Evolutionary conservation across 2,797 vertebrate species (phyloP), one percentile per base, ranked within the genome.

Genomic region (Peromyscus melanophrys): DNA sequence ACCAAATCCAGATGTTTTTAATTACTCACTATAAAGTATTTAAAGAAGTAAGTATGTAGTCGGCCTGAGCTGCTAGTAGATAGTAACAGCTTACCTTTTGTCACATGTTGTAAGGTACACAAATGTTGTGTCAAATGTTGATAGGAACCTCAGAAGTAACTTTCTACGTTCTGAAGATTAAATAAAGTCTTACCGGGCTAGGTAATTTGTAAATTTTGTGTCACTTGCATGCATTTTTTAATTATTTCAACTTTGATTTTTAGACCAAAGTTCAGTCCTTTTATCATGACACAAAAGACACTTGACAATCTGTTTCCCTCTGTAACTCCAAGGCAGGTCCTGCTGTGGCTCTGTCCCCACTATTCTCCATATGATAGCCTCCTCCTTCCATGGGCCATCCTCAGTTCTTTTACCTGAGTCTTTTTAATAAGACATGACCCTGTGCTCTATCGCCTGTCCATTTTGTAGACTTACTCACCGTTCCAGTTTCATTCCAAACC

Each of bases 1-100:
- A 67, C 37, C 25, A 92, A 67, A 65, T 34, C 13, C 49, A 78
- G 73, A 85, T 46, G 89, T 46, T n/a, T 93, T 76, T 94, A 59
- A 59, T 43, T 52, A 63, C 49, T 89, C 49, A 29, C 43, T 34
- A 46, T 4, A 84, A 8, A 81, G 55, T 25, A 61, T 71, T 73
- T 85, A 81, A 10, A 78, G 16, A 89, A 92, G 55, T 80, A 57
- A 78, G 9, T 25, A 6, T 46, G 23, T 12, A 46, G 73, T 57
- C 55, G 81, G 65, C 55, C 27, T 23, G 4, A 76, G 13, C 43
- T 37, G 14, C 75, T 90, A 52, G 37, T n/a, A n/a, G n/a, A 43
- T 23, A 67, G 82, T 5, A 80, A 57, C n/a, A 40, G 31, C 52
- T 76, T 76, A 67, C 13, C 75, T 82, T 81, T 81, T 63, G 13